Conservation (phyloP, 2,888 invertebrate species). For the Sphaerophoria rueppellii region DNA sequence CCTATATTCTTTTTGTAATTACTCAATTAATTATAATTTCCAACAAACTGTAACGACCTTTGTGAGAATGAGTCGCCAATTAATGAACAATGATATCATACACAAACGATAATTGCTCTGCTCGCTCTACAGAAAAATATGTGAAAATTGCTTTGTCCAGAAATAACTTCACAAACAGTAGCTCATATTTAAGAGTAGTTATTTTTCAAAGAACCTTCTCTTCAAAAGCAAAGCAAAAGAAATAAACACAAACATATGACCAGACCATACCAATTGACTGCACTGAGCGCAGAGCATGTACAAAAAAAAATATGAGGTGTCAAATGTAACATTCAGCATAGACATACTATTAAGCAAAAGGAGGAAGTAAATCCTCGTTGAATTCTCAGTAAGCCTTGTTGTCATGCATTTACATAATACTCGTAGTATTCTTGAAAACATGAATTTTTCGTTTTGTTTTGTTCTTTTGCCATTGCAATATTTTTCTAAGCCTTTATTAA, state of each 20-base stretch:
- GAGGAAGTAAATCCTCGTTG: constrained; percentile 30
- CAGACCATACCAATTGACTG: constrained; percentile 8
- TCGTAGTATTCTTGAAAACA: constrained; percentile 15
- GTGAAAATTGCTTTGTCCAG: constrained; percentile 18
- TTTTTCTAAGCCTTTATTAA: constrained; percentile 2
- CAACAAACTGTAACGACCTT: constrained; percentile 16
- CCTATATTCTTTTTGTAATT: background rate
- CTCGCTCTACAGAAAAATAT: constrained; percentile 1
- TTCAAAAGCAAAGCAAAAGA: constrained; percentile 14
- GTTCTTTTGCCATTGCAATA: background rate
- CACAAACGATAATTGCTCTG: background rate
- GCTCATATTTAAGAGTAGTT: background rate
- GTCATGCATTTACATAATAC: background rate
- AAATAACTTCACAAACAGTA: background rate
- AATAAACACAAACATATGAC: background rate
- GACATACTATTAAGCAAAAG: background rate
- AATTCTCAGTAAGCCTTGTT: constrained; percentile 33
- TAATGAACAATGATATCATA: constrained; percentile 28
- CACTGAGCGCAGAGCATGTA: background rate
- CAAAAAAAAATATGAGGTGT: constrained; percentile 22
- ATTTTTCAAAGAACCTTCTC: background rate
- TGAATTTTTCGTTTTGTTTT: background rate
- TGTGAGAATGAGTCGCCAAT: constrained; percentile 7
- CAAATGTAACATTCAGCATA: constrained; percentile 31
- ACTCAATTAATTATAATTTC: constrained; percentile 12